Percentiles rank a stretch among this genome's conserved stretches.
Evolutionary conservation across 2,797 vertebrate genomes (phyloP).

Genomic region (Clarias laeviceps): DNA sequence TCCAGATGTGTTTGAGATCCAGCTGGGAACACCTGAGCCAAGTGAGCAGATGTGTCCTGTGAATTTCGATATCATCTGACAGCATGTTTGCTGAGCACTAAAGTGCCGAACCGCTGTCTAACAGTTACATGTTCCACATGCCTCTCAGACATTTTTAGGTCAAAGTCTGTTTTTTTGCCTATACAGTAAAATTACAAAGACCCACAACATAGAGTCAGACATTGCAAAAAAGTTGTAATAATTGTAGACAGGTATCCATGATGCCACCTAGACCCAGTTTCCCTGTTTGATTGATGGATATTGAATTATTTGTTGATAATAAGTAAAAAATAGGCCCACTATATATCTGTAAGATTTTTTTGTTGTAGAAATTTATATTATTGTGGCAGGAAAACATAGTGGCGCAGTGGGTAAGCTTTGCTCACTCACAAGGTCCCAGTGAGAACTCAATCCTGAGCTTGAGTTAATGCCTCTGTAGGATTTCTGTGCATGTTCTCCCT

Average conservation of each 20-base stretch:
- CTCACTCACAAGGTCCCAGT: neutral
- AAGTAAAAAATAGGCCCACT: neutral
- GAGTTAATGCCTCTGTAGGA: neutral
- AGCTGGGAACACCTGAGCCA: constrained; percentile 46
- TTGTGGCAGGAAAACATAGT: neutral
- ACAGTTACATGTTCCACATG: constrained; percentile 8
- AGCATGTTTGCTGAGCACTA: constrained; percentile 43
- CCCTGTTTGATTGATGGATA: neutral
- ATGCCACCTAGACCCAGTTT: neutral
- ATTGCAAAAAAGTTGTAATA: neutral
- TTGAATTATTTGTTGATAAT: neutral
- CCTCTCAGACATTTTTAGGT: constrained; percentile 7
- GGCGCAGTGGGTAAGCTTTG: neutral
- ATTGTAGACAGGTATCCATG: neutral
- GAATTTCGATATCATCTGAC: constrained; percentile 44
- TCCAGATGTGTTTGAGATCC: constrained; percentile 44
- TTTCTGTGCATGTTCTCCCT: neutral
- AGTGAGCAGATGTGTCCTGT: constrained; percentile 52
- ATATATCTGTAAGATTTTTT: neutral
- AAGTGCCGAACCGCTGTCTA: constrained; percentile 34
- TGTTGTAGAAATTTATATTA: neutral
- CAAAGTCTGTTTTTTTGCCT: neutral
- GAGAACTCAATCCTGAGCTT: neutral
- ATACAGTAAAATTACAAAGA: neutral
- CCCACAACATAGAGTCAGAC: neutral